Evolutionary conservation across 2,797 vertebrate genomes (phyloP), one percentile per base, ranked within the genome.

Genomic region (Nyctibius grandis): DNA sequence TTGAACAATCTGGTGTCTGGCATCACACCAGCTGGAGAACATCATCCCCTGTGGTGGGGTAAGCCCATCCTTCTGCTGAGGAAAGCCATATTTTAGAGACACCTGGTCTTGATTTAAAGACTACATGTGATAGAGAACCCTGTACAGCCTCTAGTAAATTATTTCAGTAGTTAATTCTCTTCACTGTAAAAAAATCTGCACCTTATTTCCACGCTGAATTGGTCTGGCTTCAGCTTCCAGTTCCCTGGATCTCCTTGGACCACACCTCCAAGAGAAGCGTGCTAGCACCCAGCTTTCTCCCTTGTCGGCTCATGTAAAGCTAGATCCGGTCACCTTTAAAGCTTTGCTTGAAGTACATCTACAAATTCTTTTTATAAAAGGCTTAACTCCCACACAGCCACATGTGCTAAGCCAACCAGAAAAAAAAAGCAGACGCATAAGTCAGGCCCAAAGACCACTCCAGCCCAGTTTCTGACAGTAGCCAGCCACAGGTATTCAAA

Each of bases 131-230:
- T 48, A 72, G 38, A 81, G 40, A 94, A 73, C 5, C 8, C 44
- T 78, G 22, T 26, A 69, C 57, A 78, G 36, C 19, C 59, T 54
- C 69, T 75, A 85, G n/a, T 84, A 94, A 97, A 65, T 90, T 75
- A 86, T 91, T 92, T 88, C 80, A 81, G 73, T 91, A 91, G 91
- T 95, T 95, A 90, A 88, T 94, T 91, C 15, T 61, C 68, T 79
- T 84, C 47, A 69, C 44, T 79, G 64, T 89, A 77, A 91, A 95
- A 89, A 86, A 93, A 72, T 88, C 82, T 90, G 34, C 65, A 92
- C 77, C 86, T 87, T 96, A 87, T 86, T 94, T 94, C 59, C 44
- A 82, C 1, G 0, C n/a, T 85, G 57, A 93, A 84, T 69, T 81
- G 40, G 13, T 69, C 50, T 91, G 79, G 61, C 69, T 95, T 91